Evolutionary conservation across 2,888 invertebrate species (phyloP).

Genomic region (Drosophila macrospina): DNA sequence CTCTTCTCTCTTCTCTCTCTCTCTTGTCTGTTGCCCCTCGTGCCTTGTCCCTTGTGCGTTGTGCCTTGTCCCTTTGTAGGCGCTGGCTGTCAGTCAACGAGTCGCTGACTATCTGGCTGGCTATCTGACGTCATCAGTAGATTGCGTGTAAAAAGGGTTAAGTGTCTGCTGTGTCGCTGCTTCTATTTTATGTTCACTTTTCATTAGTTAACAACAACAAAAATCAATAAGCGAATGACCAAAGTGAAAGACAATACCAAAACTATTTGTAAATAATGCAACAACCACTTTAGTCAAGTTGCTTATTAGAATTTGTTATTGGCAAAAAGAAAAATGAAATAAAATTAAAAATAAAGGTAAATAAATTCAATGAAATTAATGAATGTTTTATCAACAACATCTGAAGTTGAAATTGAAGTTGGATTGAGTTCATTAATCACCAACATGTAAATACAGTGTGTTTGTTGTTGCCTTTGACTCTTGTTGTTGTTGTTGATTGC

Average conservation of each 20-base stretch:
- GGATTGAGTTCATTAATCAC: constrained; percentile 33
- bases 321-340: no score
- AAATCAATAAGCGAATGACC: constrained; percentile 64
- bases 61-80: constrained; percentile 16
- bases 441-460: constrained; percentile 1
- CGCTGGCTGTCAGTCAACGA: constrained; percentile 41
- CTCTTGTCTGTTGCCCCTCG: no score
- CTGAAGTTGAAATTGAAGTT: background rate
- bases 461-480: constrained; percentile 9
- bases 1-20: background rate
- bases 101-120: constrained; percentile 31
- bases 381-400: constrained; percentile 8
- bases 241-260: constrained; percentile 18
- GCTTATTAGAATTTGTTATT: constrained; percentile 14
- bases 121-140: constrained; percentile 77
- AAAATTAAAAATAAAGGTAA: background rate
- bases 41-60: constrained; percentile 1
- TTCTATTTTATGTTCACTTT: constrained; percentile 68
- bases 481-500: constrained; percentile 12
- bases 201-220: constrained; percentile 77
- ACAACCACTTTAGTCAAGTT: constrained; percentile 31
- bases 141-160: constrained; percentile 80
- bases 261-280: constrained; percentile 16
- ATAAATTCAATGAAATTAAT: constrained; percentile 12
- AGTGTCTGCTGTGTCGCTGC: constrained; percentile 51